Percentiles rank a stretch among this genome's conserved stretches.
These are phyloP conservation scores for Cheilosia variabilis DNA, from an alignment of 2,888 invertebrate species.

Conservation along the genomic window DNA sequence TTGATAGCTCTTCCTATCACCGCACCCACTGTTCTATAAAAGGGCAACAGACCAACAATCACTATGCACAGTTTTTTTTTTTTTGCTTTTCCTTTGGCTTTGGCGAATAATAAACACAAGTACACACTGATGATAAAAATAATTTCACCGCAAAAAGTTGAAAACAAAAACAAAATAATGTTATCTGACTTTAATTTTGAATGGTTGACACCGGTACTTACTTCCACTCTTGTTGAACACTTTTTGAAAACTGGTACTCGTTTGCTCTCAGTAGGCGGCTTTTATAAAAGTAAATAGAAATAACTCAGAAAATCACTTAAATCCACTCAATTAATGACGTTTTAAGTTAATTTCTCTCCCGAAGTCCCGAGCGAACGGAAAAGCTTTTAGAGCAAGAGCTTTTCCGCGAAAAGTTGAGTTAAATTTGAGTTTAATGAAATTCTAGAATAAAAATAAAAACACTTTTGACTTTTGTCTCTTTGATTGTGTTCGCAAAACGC, in stretches of 20 bases:
- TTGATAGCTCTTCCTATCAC: constrained; percentile 31
- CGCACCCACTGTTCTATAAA: constrained; percentile 46
- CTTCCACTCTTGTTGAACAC: constrained; percentile 75
- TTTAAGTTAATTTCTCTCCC: constrained; percentile 22
- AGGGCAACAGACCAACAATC: background rate
- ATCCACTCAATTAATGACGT: constrained; percentile 33
- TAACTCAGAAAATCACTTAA: constrained; percentile 18
- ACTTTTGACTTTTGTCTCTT: too few relatives aligned
- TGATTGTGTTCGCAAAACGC: too few relatives aligned
- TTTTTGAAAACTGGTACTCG: constrained; percentile 77
- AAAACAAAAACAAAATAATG: constrained; percentile 29
- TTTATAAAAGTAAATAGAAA: constrained; percentile 76
- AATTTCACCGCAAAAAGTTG: constrained; percentile 41
- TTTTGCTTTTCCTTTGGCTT: background rate
- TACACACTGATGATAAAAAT: constrained; percentile 32
- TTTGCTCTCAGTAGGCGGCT: constrained; percentile 74
- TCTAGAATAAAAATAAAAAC: too few relatives aligned
- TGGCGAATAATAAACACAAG: constrained; percentile 31
- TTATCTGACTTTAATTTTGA: background rate
- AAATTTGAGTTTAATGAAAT: too few relatives aligned
- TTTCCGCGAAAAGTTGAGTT: too few relatives aligned
- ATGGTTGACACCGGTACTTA: constrained; percentile 43
- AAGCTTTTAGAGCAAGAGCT: too few relatives aligned
- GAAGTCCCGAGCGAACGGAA: constrained; percentile 1
- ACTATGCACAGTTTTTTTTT: constrained; percentile 7